phyloP scores from a whole-genome alignment of 30 jellyfish, hydroid and myxozoan genomes.

The Aurelia aurita region DNA sequence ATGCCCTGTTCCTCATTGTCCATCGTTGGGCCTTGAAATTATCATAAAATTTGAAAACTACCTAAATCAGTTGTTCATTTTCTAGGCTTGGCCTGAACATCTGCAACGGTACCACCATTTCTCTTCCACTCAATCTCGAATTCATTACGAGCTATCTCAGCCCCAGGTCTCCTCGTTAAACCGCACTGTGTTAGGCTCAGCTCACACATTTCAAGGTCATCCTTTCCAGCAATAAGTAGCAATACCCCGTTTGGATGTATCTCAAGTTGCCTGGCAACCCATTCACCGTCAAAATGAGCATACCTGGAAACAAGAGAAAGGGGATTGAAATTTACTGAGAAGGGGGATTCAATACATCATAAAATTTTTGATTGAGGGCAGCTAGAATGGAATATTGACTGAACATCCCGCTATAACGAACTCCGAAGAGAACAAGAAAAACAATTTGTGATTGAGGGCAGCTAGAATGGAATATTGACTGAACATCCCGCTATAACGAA shows the following conservation, averaged over 20 bases:
- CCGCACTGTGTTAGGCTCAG: conserved; percentile 93
- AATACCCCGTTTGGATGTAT: conserved; percentile 94
- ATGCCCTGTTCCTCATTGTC: no score
- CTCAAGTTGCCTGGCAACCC: conserved; percentile 99
- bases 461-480: no score
- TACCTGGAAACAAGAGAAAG: conserved; percentile 67
- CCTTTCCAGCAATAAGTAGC: conserved; percentile 86
- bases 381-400: no score
- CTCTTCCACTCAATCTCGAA: conserved; percentile 88
- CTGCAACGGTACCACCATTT: conserved; percentile 81
- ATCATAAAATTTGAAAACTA: neutral
- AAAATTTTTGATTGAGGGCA: no score
- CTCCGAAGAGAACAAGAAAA: no score
- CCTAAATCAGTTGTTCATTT: conserved; percentile 36
- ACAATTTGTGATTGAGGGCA: no score
- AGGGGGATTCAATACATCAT: no score
- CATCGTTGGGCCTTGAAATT: neutral
- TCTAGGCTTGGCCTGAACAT: conserved; percentile 74
- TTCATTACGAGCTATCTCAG: conserved; percentile 90
- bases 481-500: no score
- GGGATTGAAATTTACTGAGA: neutral
- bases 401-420: no score
- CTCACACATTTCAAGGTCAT: conserved; percentile 97
- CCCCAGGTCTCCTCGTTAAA: conserved; percentile 90
- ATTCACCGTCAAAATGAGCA: conserved; percentile 99